Evolutionary conservation across 1,140 invertebrate genomes (phyloP), one percentile per base, ranked within the genome.

Genomic region (Caerostris darwini): DNA sequence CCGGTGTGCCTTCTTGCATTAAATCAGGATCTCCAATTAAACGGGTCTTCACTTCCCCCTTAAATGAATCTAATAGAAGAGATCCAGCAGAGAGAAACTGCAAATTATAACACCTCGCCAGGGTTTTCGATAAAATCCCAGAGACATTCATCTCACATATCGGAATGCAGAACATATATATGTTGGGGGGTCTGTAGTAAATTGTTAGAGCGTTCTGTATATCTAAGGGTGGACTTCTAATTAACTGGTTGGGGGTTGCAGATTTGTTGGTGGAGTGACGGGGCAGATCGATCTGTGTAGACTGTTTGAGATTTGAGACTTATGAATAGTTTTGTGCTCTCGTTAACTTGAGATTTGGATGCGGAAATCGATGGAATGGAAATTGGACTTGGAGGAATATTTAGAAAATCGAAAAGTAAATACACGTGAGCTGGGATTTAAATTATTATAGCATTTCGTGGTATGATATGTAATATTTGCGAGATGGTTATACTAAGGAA

Each of bases 11-110:
- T 53, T 53, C 71, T 77, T 50, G 71, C 71, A 77, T 77, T 77
- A 77, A 77, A 77, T 77, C 71, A 77, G 71, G 71, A 53, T 53
- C 50, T 77, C 71, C 71, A 77, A 77, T 77, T 77, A 77, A 77
- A 77, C 53, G 19, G 7, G 71, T 50, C 71, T 77, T 77, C 71
- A 12, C 71, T 8, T 34, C 61, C 8, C 19, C 14, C 71, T 53
- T 77, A 77, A 77, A 77, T 34, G 71, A 77, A 77, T 77, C 71
- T 77, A 77, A 77, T 77, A 77, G 71, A 17, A 34, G 53, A 50
- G 34, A 53, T 77, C 71, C 14, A 50, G 71, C 14, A 50, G 71
- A 12, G 34, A 77, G 71, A 34, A 77, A 77, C 19, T 77, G 71
- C 34, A 50, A 77, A 77, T 77, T 77, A 77, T 77, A 77, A 77